Evolutionary conservation across 2,888 invertebrate species (phyloP).

Genomic region (Agrochola circellaris): DNA sequence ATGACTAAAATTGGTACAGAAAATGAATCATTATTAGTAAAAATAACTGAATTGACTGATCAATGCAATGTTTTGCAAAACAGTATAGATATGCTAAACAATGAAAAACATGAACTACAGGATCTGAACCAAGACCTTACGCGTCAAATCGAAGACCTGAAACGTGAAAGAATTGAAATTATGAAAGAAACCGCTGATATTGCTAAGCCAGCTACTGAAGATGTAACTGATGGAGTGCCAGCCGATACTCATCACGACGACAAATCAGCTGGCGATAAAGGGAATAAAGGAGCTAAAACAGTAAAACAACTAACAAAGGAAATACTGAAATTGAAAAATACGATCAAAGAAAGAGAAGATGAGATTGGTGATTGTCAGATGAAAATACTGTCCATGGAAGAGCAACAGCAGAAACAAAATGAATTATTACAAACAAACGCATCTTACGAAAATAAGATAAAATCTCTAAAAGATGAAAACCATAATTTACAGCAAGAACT

Average conservation of each 20-base stretch:
- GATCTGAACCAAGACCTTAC: constrained; percentile 80
- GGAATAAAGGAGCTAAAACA: constrained; percentile 82
- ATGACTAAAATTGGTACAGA: constrained; percentile 92
- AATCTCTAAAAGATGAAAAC: constrained; percentile 84
- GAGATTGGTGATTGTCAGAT: constrained; percentile 89
- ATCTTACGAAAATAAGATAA: constrained; percentile 84
- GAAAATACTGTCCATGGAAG: constrained; percentile 88
- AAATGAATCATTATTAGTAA: constrained; percentile 89
- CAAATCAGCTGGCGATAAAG: constrained; percentile 81
- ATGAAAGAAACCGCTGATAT: constrained; percentile 85
- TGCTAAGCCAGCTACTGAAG: constrained; percentile 80
- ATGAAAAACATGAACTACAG: constrained; percentile 84
- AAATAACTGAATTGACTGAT: constrained; percentile 87
- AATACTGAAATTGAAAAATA: constrained; percentile 88
- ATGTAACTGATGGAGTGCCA: constrained; percentile 75
- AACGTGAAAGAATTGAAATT: constrained; percentile 84
- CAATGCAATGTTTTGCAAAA: constrained; percentile 88
- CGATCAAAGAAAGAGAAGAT: constrained; percentile 88
- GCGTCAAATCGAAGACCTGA: constrained; percentile 85
- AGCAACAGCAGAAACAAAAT: constrained; percentile 86
- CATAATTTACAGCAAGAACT: constrained; percentile 83
- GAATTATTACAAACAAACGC: constrained; percentile 79
- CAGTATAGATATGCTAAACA: constrained; percentile 84
- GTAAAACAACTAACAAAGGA: constrained; percentile 89
- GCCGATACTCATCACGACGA: constrained; percentile 83